Conservation (phyloP, 2,888 invertebrate genomes). For the Agrochola litura region DNA sequence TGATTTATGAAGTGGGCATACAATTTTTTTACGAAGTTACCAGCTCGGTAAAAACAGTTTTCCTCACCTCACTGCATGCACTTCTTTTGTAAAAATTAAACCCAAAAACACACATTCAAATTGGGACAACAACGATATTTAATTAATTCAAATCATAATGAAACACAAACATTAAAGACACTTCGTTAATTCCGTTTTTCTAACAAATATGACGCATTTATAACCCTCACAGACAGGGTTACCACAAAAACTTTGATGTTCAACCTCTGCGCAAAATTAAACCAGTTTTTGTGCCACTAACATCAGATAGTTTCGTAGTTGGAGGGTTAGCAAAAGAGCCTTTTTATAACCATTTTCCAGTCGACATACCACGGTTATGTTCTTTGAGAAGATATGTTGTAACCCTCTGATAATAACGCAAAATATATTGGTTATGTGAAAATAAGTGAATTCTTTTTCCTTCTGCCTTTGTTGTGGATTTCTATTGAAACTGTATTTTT, state of each 20-base stretch:
- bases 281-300: conserved; percentile 62
- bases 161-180: conserved; percentile 36
- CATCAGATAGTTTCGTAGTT: conserved; percentile 59
- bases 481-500: conserved; percentile 27
- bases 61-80: too few species aligned
- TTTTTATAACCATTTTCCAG: conserved; percentile 67
- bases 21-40: background rate
- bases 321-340: conserved; percentile 55
- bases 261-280: conserved; percentile 64
- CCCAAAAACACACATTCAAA: background rate
- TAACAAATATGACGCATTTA: conserved; percentile 42
- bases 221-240: conserved; percentile 44
- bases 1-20: too few species aligned
- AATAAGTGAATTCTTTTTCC: conserved; percentile 51
- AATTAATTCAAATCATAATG: conserved; percentile 48
- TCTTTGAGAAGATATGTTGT: conserved; percentile 43
- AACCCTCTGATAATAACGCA: conserved; percentile 45
- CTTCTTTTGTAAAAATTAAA: background rate
- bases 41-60: too few species aligned
- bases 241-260: conserved; percentile 61
- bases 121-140: conserved; percentile 8
- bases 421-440: conserved; percentile 53
- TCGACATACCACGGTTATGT: conserved; percentile 56
- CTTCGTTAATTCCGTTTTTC: conserved; percentile 33
- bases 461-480: conserved; percentile 12